Evolutionary conservation across 2,888 invertebrate genomes (phyloP).

Genomic region (Eustalomyia histrio): DNA sequence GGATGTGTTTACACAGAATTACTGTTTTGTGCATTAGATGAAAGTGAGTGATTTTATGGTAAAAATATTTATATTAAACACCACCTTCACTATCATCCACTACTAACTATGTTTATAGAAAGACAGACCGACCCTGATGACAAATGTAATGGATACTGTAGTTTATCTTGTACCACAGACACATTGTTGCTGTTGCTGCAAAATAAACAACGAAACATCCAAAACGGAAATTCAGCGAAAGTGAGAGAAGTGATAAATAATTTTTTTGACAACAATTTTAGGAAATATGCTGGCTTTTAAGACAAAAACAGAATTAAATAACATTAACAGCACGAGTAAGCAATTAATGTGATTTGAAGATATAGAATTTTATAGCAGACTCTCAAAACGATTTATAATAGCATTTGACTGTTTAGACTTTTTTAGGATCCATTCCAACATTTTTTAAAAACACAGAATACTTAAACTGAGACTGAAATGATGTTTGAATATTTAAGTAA

Average conservation of each 20-base stretch:
- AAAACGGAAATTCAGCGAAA: constrained; percentile 53
- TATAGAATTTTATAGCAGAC: constrained; percentile 6
- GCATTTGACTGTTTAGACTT: too few species aligned
- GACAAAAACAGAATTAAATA: constrained; percentile 14
- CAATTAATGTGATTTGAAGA: constrained; percentile 26
- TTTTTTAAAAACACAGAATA: too few species aligned
- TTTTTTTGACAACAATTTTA: constrained; percentile 6
- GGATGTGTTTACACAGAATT: constrained; percentile 14
- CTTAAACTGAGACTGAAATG: too few species aligned
- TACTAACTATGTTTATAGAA: not conserved
- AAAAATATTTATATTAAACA: constrained; percentile 19
- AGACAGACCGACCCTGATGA: constrained; percentile 23
- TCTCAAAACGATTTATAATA: not conserved
- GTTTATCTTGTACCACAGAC: not conserved
- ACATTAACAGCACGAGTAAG: constrained; percentile 40
- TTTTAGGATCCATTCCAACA: too few species aligned
- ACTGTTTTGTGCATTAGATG: constrained; percentile 2
- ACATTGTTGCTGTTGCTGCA: constrained; percentile 1
- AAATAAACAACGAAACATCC: not conserved
- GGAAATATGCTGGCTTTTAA: constrained; percentile 13
- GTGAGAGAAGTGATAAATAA: constrained; percentile 53
- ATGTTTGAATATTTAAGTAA: too few species aligned
- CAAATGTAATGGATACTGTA: constrained; percentile 29
- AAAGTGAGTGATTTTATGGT: not conserved
- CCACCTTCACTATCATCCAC: not conserved